Evolutionary conservation across 2,797 vertebrate species (phyloP).

Genomic region (Siniperca obscura): DNA sequence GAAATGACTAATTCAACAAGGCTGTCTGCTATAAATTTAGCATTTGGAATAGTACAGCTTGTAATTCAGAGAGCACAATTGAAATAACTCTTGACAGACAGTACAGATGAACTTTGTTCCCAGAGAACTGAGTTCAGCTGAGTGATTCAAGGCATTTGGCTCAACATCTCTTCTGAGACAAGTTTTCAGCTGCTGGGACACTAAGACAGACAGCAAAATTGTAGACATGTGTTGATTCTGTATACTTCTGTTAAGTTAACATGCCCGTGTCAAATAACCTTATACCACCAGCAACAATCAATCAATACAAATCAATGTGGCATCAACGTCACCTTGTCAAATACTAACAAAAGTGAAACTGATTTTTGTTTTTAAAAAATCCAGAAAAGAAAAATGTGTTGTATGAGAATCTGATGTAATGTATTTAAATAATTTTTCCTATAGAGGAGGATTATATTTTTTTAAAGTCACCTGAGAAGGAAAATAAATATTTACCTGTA

Average conservation of each 20-base stretch:
- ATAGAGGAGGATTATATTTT: neutral
- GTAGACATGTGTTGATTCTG: slow-evolving; percentile 20
- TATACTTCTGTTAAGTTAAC: slow-evolving; percentile 20
- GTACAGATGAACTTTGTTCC: slow-evolving; percentile 39
- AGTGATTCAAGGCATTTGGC: slow-evolving; percentile 8
- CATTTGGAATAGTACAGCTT: slow-evolving; percentile 28
- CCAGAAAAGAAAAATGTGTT: neutral
- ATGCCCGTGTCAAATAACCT: slow-evolving; percentile 12
- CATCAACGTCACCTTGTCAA: slow-evolving; percentile 25
- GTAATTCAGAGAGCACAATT: slow-evolving; percentile 24
- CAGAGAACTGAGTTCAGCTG: slow-evolving; percentile 11
- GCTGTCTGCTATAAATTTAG: slow-evolving; percentile 35
- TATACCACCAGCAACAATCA: slow-evolving; percentile 24
- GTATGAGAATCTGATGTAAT: neutral
- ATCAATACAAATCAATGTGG: slow-evolving; percentile 37
- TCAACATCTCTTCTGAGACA: slow-evolving; percentile 4
- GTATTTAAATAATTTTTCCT: fast-evolving
- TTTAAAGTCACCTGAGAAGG: neutral
- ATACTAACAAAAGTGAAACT: neutral
- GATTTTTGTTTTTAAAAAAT: neutral
- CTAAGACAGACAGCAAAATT: neutral
- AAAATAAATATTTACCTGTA: neutral
- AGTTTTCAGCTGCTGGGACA: slow-evolving; percentile 28
- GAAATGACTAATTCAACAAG: slow-evolving; percentile 38
- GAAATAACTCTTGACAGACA: slow-evolving; percentile 28